Base-by-base conservation (phyloP, 2,888 invertebrate species). In the Hylaea fasciaria region DNA sequence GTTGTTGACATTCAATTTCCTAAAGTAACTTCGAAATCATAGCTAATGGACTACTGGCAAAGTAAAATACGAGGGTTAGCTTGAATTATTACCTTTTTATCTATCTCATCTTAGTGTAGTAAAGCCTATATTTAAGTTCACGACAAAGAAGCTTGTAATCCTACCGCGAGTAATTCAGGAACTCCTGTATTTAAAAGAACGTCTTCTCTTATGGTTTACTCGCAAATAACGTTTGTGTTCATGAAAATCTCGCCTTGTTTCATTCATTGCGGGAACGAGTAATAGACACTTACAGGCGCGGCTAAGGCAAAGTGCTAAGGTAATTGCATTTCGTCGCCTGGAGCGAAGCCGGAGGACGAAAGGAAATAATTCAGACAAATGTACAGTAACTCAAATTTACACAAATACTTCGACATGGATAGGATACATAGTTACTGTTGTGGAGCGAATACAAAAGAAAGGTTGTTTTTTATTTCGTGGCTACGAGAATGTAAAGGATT, bases 251-350 rank as follows among this genome's bases (percentile, higher is more conserved):
- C 29, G 12, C 12, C 28, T 17, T 4, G 13, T 57, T 63, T 54
- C 55, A 56, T 59, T 64, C 64, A 65, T 70, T 63, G 59, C 17
- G 37, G 47, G 45, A 49, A 49, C 40, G 57, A 62, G 71, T 76
- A 77, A 80, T 75, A 76, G 76, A 75, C 77, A 80, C 76, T 80
- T 76, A 73, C 64, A 74, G 77, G 62, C 69, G 69, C 68, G 68
- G 68, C 70, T 74, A 72, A 79, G 78, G 80, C 80, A 80, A 81
- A 88, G 87, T 87, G 86, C 80, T 80, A 57, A 63, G 72, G 76
- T 88, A 88, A 89, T 88, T 87, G 81, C 80, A 82, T 88, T 86
- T 71, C 67, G 61, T 63, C 57, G 67, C 68, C 65, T 56, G 68
- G 57, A 52, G 70, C 55, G 71, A 65, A 74, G 69, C 79, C 73